phyloP scores from a whole-genome alignment of 2,113 vertebrate genomes.

The Tinamus guttatus region DNA sequence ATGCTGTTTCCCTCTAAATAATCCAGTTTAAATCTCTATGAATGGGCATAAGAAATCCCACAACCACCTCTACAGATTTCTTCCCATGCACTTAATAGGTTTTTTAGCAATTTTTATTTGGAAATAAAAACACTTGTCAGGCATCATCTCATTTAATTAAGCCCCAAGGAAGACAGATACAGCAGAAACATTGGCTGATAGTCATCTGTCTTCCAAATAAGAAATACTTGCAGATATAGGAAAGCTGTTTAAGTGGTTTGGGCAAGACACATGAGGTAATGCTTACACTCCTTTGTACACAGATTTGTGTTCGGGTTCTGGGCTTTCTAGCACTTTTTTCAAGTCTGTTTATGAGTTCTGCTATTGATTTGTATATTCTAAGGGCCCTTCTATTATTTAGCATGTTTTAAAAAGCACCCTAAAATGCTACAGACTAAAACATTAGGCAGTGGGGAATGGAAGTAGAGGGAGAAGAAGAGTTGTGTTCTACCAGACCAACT shows the following conservation, averaged over 20 bases:
- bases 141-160: slow-evolving; percentile 41
- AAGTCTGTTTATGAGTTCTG: not conserved
- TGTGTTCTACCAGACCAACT: not conserved
- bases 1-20: not conserved
- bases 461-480: not conserved
- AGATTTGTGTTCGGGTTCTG: not conserved
- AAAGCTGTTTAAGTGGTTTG: slow-evolving; percentile 23
- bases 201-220: slow-evolving; percentile 52
- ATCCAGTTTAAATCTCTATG: not conserved
- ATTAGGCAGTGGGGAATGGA: not conserved
- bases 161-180: slow-evolving; percentile 15
- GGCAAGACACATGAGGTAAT: not conserved
- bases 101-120: slow-evolving; percentile 49
- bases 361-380: not conserved
- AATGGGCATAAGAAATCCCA: not conserved
- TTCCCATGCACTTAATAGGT: not conserved
- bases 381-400: not conserved
- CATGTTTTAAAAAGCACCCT: not conserved
- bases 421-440: not conserved
- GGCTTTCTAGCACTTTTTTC: not conserved
- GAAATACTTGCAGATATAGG: slow-evolving; percentile 20
- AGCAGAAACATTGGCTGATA: not conserved
- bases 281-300: not conserved
- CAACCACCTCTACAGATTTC: not conserved
- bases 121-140: slow-evolving; percentile 42